These are phyloP conservation scores for Lethrus apterus DNA, from an alignment of 1,140 invertebrate genomes.

Conservation along the genomic window DNA sequence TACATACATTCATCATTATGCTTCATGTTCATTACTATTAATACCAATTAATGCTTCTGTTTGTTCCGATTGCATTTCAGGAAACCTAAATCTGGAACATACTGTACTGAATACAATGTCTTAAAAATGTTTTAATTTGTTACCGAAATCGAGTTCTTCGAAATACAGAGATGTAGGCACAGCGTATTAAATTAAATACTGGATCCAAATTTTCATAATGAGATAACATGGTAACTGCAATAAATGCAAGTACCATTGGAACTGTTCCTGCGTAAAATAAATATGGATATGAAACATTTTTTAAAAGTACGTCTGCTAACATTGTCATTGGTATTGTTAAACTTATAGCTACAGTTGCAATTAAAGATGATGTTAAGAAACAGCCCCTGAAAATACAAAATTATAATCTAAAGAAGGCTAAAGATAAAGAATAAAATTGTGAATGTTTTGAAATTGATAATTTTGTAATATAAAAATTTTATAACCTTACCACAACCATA, in stretches of 20 bases:
- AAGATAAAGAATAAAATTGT: slow-evolving; percentile 5
- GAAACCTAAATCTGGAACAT: slow-evolving; percentile 48
- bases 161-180: slow-evolving; percentile 35
- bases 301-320: slow-evolving; percentile 71
- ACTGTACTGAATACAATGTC: slow-evolving; percentile 11
- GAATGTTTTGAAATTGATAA: neutral
- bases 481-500: slow-evolving; percentile 82
- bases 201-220: slow-evolving; percentile 86
- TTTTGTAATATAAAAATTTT: neutral
- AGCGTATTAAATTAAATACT: slow-evolving; percentile 56
- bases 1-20: no score
- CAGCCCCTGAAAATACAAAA: slow-evolving; percentile 61
- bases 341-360: slow-evolving; percentile 74
- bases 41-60: slow-evolving; percentile 65
- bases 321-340: slow-evolving; percentile 81
- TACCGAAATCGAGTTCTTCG: slow-evolving; percentile 30
- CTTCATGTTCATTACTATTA: slow-evolving; percentile 49
- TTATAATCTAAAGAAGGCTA: no score
- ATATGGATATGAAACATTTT: slow-evolving; percentile 63
- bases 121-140: slow-evolving; percentile 4
- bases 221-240: slow-evolving; percentile 65
- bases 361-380: slow-evolving; percentile 80
- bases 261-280: slow-evolving; percentile 74
- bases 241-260: slow-evolving; percentile 71
- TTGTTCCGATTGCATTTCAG: slow-evolving; percentile 61